phyloP scores from a whole-genome alignment of 2,888 invertebrate species.

The Teleogryllus oceanicus region DNA sequence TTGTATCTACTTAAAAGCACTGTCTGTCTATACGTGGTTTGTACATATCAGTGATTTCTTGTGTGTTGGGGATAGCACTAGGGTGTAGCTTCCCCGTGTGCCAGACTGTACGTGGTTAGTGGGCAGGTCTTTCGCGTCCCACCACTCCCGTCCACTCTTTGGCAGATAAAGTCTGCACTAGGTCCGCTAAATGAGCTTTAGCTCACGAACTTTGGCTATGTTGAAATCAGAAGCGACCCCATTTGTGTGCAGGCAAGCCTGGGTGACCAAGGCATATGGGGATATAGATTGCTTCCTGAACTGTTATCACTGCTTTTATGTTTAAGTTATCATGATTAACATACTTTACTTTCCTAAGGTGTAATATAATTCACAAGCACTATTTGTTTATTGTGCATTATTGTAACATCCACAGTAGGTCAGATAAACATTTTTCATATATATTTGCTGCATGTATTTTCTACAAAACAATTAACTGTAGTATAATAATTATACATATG shows the following conservation, averaged over 20 bases:
- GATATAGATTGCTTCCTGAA: constrained; percentile 28
- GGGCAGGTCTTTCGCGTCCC: not conserved
- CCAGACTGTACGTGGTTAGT: not conserved
- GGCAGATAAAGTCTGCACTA: not conserved
- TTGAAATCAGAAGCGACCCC: constrained; percentile 21
- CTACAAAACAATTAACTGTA: constrained; percentile 32
- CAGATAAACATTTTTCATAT: constrained; percentile 31
- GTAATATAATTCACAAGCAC: constrained; percentile 32
- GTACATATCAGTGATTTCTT: constrained; percentile 18
- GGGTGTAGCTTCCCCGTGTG: not conserved
- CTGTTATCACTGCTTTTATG: not conserved
- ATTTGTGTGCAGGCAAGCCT: constrained; percentile 4
- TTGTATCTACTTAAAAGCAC: not conserved
- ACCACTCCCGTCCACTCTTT: not conserved
- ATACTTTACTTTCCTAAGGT: constrained; percentile 30
- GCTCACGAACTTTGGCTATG: not conserved
- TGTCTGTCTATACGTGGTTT: constrained; percentile 3
- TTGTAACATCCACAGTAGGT: constrained; percentile 31
- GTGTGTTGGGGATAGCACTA: not conserved
- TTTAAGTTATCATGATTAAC: constrained; percentile 24
- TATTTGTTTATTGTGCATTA: constrained; percentile 30
- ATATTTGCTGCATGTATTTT: constrained; percentile 34
- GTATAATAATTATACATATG: constrained; percentile 31
- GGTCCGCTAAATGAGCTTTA: too few relatives aligned
- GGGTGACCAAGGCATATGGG: constrained; percentile 25